Evolutionary conservation across 2,113 vertebrate genomes (phyloP).

Genomic region (Carlito syrichta): DNA sequence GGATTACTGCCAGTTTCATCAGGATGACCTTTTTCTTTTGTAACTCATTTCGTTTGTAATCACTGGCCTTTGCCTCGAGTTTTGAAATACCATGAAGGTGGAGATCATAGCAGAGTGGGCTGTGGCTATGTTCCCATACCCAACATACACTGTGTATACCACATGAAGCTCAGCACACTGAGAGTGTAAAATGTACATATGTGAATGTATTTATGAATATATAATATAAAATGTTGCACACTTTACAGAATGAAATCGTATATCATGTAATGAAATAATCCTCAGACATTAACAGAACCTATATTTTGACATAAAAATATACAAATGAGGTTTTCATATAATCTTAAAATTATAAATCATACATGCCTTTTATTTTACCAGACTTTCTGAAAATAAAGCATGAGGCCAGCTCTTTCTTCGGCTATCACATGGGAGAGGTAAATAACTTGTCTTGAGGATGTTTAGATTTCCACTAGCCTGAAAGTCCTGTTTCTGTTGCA

Average conservation of each 20-base stretch:
- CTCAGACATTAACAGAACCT: not conserved
- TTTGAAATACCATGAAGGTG: too few relatives aligned
- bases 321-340: not conserved
- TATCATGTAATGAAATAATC: not conserved
- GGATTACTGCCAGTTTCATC: not conserved
- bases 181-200: not conserved
- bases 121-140: not conserved
- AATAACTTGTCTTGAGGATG: not conserved
- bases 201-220: not conserved
- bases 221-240: fast-evolving
- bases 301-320: not conserved
- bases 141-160: too few relatives aligned
- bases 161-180: not conserved
- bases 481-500: not conserved
- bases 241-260: not conserved
- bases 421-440: fast-evolving
- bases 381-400: not conserved
- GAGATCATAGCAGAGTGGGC: too few relatives aligned
- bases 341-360: not conserved
- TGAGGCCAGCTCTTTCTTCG: not conserved
- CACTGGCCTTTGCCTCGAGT: not conserved
- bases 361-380: not conserved
- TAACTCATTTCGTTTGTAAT: not conserved
- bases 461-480: fast-evolving
- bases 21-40: too few relatives aligned